Conservation (phyloP, 2,113 vertebrate genomes). For the Thomomys bottae region DNA sequence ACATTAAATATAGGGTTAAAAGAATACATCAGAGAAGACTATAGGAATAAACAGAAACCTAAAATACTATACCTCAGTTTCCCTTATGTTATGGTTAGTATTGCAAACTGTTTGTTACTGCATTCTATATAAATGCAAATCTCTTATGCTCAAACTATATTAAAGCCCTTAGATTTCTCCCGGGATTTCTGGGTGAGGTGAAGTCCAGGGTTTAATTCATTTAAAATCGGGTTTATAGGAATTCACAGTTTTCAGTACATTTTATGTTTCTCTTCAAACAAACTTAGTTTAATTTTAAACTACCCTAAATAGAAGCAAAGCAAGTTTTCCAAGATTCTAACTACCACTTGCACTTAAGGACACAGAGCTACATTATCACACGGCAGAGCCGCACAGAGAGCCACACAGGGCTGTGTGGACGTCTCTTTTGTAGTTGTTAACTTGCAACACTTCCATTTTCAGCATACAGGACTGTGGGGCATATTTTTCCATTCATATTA, state of each 20-base stretch:
- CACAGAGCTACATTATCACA: slow-evolving; percentile 60
- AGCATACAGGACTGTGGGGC: slow-evolving; percentile 82
- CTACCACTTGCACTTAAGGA: slow-evolving; percentile 64
- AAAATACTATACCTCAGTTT: background rate
- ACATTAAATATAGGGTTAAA: background rate
- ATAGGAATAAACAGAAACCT: background rate
- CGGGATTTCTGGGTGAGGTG: slow-evolving; percentile 32
- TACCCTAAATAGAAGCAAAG: slow-evolving; percentile 49
- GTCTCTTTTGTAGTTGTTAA: slow-evolving; percentile 56
- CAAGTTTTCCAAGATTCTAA: background rate
- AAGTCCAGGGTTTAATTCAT: slow-evolving; percentile 63
- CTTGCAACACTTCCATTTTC: slow-evolving; percentile 81
- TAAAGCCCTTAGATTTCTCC: slow-evolving; percentile 29
- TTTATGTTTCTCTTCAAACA: slow-evolving; percentile 67
- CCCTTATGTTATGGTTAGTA: background rate
- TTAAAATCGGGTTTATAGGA: slow-evolving; percentile 62
- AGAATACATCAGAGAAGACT: background rate
- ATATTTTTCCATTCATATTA: slow-evolving; percentile 88
- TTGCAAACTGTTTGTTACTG: background rate
- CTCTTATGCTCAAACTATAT: background rate
- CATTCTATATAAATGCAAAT: background rate
- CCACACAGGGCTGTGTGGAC: slow-evolving; percentile 65
- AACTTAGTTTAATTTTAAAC: slow-evolving; percentile 62
- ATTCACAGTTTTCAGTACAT: slow-evolving; percentile 76
- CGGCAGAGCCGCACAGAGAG: background rate